These are phyloP conservation scores for Aricia agestis DNA, from an alignment of 1,140 invertebrate genomes.

Conservation along the genomic window DNA sequence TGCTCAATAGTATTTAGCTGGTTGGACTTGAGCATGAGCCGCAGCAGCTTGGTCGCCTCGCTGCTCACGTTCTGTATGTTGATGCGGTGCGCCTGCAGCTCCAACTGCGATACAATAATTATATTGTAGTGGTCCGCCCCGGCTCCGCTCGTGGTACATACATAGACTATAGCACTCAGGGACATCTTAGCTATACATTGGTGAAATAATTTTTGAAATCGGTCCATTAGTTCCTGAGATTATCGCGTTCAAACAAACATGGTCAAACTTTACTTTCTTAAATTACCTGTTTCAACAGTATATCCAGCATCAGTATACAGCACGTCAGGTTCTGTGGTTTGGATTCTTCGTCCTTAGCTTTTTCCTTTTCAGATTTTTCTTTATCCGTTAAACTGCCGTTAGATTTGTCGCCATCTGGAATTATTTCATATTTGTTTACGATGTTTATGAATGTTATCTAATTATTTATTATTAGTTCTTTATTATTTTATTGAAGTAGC, in stretches of 20 bases:
- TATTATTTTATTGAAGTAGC: too few species aligned
- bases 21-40: slow-evolving; percentile 84
- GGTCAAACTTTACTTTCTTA: too few species aligned
- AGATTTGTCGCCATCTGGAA: slow-evolving; percentile 37
- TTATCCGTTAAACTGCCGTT: slow-evolving; percentile 38
- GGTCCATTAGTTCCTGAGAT: too few species aligned
- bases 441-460: not conserved
- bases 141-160: too few species aligned
- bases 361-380: slow-evolving; percentile 42
- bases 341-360: slow-evolving; percentile 48
- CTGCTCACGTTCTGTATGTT: slow-evolving; percentile 63
- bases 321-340: slow-evolving; percentile 87
- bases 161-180: too few species aligned
- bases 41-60: slow-evolving; percentile 80
- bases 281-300: slow-evolving; percentile 92
- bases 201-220: too few species aligned
- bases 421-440: not conserved
- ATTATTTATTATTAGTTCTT: too few species aligned
- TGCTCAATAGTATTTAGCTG: slow-evolving; percentile 63
- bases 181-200: too few species aligned
- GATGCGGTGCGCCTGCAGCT: slow-evolving; percentile 90
- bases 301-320: slow-evolving; percentile 97
- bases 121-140: too few species aligned
- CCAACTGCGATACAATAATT: slow-evolving; percentile 80
- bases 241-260: too few species aligned